Evolutionary conservation across 2,113 vertebrate genomes (phyloP).

Genomic region (Trochalopteron elliotii): DNA sequence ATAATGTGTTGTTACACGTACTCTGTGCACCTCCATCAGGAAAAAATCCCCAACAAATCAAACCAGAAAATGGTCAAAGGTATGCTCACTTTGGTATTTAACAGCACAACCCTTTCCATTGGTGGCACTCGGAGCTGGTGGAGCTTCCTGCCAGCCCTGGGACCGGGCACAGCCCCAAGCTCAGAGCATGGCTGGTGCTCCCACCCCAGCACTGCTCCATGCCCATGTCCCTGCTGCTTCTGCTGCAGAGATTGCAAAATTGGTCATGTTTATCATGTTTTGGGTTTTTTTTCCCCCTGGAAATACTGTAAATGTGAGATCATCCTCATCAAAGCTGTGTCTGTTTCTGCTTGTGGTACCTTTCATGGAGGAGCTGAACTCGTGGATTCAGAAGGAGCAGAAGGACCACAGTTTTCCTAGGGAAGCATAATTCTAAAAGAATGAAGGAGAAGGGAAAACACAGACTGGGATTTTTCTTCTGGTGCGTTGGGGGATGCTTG

Average conservation of each 20-base stretch:
- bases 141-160: background rate
- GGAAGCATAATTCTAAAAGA: background rate
- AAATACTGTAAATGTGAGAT: background rate
- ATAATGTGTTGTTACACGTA: background rate
- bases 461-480: background rate
- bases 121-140: background rate
- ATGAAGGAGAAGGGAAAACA: background rate
- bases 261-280: background rate
- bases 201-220: background rate
- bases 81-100: background rate
- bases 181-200: background rate
- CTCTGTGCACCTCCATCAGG: background rate
- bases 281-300: background rate
- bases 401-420: background rate
- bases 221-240: fast-evolving
- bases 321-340: background rate
- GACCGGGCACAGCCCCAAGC: background rate
- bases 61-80: background rate
- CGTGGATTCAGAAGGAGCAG: fast-evolving
- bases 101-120: background rate
- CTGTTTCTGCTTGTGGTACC: background rate
- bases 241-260: background rate
- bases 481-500: background rate
- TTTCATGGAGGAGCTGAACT: background rate
- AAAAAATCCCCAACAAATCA: background rate